Conservation (phyloP, 1,140 invertebrate species). For the Drosophila virilis region DNA sequence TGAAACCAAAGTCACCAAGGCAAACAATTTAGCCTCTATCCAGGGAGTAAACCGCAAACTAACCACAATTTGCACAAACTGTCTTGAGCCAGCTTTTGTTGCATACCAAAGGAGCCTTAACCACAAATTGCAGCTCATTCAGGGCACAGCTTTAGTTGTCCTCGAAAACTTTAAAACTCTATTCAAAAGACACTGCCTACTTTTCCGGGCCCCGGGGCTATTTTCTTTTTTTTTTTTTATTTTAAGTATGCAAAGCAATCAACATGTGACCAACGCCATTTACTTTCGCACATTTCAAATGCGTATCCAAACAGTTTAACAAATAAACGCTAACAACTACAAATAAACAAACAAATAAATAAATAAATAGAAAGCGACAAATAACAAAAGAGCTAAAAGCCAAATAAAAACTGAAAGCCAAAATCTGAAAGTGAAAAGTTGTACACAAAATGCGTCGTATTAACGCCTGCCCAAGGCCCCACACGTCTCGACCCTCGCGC, state of each 20-base stretch:
- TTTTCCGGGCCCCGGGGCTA: background rate
- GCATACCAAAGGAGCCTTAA: background rate
- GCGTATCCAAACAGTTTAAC: constrained; percentile 76
- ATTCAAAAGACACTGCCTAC: constrained; percentile 9
- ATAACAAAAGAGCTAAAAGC: constrained; percentile 59
- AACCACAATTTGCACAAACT: constrained; percentile 28
- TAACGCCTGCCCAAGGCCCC: constrained; percentile 47
- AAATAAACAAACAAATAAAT: constrained; percentile 76
- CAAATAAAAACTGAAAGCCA: constrained; percentile 67
- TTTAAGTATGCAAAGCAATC: constrained; percentile 41
- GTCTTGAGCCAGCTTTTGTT: constrained; percentile 1
- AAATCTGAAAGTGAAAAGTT: constrained; percentile 81
- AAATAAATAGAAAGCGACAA: constrained; percentile 58
- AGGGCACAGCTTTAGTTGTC: background rate
- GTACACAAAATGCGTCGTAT: constrained; percentile 78
- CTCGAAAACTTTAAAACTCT: background rate
- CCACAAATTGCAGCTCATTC: constrained; percentile 17
- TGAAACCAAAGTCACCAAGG: background rate
- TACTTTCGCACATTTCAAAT: constrained; percentile 61
- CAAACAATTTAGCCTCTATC: background rate
- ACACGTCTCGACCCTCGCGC: background rate
- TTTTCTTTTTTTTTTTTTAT: background rate
- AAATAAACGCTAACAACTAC: constrained; percentile 74
- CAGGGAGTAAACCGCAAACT: background rate
- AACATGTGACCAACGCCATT: constrained; percentile 32